Base-by-base conservation (phyloP, 2,113 vertebrate genomes). In the Rhabdomys dilectus region DNA sequence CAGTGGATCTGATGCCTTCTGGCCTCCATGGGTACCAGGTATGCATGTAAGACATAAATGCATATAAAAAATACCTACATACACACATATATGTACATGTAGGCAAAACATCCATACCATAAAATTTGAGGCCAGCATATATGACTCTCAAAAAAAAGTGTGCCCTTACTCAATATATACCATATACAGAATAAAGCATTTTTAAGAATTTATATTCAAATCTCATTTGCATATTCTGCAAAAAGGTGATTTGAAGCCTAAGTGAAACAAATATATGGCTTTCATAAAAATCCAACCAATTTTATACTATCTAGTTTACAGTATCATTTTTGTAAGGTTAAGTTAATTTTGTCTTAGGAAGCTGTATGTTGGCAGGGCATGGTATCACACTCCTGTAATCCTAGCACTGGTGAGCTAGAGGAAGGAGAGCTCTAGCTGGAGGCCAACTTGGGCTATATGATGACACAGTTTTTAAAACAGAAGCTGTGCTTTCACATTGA, bases 221-320 rank as follows among this genome's bases (percentile, higher is more conserved):
- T 26, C 91, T 24, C 36, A 82, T 78, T 95, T 89, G 70, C 39
- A 89, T 80, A 75, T 68, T 93, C 81, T 95, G 60, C 68, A 51
- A 92, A 77, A 81, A 92, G 12, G 58, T 94, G 77, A 82, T 89
- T 85, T 95, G 72, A 64, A 86, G 2, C 64, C 42, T 88, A 86
- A 31, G 66, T 72, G 76, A 95, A 91, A 75, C 58, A 94, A 80
- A 81, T 93, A 66, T 81, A 64, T 80, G 70, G 4, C 64, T 81
- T 82, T 11, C 45, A 48, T 82, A 81, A 93, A 94, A 94, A 73
- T 91, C 9, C 85, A 89, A 80, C 92, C 88, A 86, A 76, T 91
- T 88, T 42, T 66, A 31, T 95, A 39, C 31, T 95, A 36, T 75
- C 26, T n/a, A 68, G 29, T 91, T 92, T 51, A 62, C 15, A 88